Base-by-base conservation (phyloP, 2,888 invertebrate species). In the Gisinianus flammeolus region DNA sequence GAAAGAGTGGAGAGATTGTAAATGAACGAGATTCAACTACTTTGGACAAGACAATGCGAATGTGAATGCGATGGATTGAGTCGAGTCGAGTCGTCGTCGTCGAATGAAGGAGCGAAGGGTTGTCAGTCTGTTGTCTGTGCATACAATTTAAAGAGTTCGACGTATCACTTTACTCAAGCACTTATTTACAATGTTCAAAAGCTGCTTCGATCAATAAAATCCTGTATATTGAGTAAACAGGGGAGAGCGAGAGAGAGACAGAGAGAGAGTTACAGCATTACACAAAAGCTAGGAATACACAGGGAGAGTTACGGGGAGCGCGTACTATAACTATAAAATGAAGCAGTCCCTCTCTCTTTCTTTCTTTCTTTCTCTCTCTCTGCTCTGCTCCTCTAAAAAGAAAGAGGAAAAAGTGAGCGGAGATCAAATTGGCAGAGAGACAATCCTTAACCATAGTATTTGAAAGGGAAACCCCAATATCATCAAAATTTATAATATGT, bases 101-200 rank as follows among this genome's bases (percentile, higher is more conserved):
- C n/a, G n/a, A n/a, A 24, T 64, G 12, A 64, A 24, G 64, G 24
- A 26, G 8, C 12, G 64, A n/a, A 6, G 58, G 28, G 24, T 35
- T 35, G 28, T n/a, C n/a, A n/a, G n/a, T n/a, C n/a, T n/a, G n/a
- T n/a, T n/a, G 31, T 31, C 70, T 44, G 35, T 70, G 69, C 64
- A 70, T 76, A 69, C 58, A 77, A 77, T 77, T 70, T 77, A 70
- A 77, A 62, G 70, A 77, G 77, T 70, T 77, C 33, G 35, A 28
- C 69, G 69, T 70, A 77, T 69, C 69, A 69, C 70, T 70, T 84
- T 85, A 81, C 81, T 81, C 82, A 82, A 79, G 83, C 82, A 84
- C 84, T 84, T 85, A 84, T 84, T 84, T 84, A 83, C 84, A 83
- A 83, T 84, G 85, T 81, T 84, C 82, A 80, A 83, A 83, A 85